Conservation (phyloP, 2,113 vertebrate species). For the Hydrochoerus hydrochaeris region DNA sequence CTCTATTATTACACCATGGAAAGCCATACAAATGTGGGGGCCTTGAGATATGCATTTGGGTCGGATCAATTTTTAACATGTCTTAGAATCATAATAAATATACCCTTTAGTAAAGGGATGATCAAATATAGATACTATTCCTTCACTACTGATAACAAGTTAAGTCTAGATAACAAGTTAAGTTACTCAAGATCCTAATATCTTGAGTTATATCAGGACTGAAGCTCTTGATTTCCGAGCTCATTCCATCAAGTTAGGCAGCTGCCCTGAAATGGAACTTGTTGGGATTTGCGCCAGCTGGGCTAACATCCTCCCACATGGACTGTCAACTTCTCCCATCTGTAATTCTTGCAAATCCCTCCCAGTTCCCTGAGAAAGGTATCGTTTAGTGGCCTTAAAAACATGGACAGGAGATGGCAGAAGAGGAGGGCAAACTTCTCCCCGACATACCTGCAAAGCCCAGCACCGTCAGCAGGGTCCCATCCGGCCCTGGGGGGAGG, state of each 20-base stretch:
- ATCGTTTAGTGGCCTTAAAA: neutral
- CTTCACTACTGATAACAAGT: neutral
- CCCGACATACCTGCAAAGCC: slow-evolving; percentile 88
- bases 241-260: neutral
- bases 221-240: neutral
- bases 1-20: neutral
- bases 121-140: neutral
- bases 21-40: neutral
- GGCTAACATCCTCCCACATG: neutral
- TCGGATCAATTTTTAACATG: neutral
- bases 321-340: neutral
- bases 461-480: slow-evolving; percentile 86
- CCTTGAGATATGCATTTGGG: neutral
- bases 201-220: neutral
- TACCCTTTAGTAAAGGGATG: neutral
- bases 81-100: neutral
- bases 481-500: slow-evolving; percentile 84
- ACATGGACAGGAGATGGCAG: neutral
- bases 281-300: neutral
- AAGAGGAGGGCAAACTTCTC: neutral
- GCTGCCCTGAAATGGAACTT: neutral
- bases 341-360: neutral
- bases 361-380: neutral
- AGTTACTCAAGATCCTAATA: neutral
- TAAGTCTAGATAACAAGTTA: neutral